Evolutionary conservation across 2,888 invertebrate genomes (phyloP).

Genomic region (Trissoscelio sp.): DNA sequence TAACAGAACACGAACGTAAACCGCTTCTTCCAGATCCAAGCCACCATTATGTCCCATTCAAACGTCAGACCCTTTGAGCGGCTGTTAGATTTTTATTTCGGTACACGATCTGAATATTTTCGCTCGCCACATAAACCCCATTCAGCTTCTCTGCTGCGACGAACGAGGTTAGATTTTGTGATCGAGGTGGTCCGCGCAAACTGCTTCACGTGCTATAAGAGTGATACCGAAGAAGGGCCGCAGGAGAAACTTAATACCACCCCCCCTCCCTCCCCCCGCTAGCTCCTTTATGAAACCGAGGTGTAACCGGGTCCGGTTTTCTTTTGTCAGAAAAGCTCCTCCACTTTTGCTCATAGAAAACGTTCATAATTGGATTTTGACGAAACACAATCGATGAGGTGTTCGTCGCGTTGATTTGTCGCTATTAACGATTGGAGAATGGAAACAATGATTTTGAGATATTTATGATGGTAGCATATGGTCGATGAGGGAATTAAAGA

Average conservation of each 20-base stretch:
- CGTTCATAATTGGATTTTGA: constrained; percentile 34
- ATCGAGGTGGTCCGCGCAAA: constrained; percentile 66
- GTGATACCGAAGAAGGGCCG: constrained; percentile 57
- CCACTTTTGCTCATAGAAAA: constrained; percentile 23
- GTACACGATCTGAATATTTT: constrained; percentile 71
- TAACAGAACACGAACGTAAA: constrained; percentile 53
- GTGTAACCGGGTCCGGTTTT: constrained; percentile 47
- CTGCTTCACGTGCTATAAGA: constrained; percentile 62
- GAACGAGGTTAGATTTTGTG: constrained; percentile 57
- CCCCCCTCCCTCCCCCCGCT: too few species aligned
- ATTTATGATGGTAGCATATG: constrained; percentile 26
- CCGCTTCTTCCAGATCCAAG: constrained; percentile 43
- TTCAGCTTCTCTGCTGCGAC: constrained; percentile 56
- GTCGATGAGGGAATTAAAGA: constrained; percentile 19
- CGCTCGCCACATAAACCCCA: constrained; percentile 70
- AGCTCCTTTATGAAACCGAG: constrained; percentile 48
- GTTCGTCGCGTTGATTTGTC: constrained; percentile 34
- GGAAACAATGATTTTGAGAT: constrained; percentile 24
- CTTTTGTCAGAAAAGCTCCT: constrained; percentile 28
- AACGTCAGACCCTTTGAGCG: constrained; percentile 71
- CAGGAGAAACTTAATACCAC: constrained; percentile 62
- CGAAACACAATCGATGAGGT: constrained; percentile 23
- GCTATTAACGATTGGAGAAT: constrained; percentile 32
- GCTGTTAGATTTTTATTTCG: constrained; percentile 75
- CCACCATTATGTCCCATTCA: constrained; percentile 70